phyloP scores from a whole-genome alignment of 2,888 invertebrate genomes.

The Galeopsomyia nigrocyanea region DNA sequence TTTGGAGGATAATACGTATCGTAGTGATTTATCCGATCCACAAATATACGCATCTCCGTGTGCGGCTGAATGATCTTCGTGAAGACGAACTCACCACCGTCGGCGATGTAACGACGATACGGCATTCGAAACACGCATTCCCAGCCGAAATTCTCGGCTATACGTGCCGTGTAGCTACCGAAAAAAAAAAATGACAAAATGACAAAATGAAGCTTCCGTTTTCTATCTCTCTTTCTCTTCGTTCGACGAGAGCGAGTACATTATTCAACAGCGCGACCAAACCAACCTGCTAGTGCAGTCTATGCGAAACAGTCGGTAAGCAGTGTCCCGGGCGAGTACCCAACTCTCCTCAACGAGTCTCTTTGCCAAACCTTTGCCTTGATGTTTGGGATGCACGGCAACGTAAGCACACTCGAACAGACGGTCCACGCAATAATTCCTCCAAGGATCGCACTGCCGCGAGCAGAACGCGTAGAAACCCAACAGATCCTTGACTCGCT shows the following conservation, averaged over 20 bases:
- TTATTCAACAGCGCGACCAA: too few species aligned
- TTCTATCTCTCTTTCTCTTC: too few species aligned
- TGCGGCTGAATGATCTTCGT: slow-evolving; percentile 56
- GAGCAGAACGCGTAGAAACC: slow-evolving; percentile 55
- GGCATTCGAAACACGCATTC: slow-evolving; percentile 54
- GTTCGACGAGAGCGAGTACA: too few species aligned
- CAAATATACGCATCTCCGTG: slow-evolving; percentile 53
- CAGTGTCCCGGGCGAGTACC: slow-evolving; percentile 58
- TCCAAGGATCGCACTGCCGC: slow-evolving; percentile 53
- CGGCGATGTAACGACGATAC: slow-evolving; percentile 52
- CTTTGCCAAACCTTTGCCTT: slow-evolving; percentile 54
- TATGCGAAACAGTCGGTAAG: slow-evolving; percentile 56
- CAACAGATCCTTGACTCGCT: slow-evolving; percentile 50
- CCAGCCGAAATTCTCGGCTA: slow-evolving; percentile 56
- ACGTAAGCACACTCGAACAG: slow-evolving; percentile 58
- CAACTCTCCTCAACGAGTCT: slow-evolving; percentile 59
- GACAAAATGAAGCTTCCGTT: neutral
- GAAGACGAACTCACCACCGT: slow-evolving; percentile 54
- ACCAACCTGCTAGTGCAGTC: slow-evolving; percentile 60
- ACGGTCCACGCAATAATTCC: slow-evolving; percentile 50
- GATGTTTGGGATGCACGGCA: slow-evolving; percentile 54
- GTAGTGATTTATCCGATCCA: slow-evolving; percentile 46
- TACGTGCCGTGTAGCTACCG: slow-evolving; percentile 52
- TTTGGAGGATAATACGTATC: slow-evolving; percentile 41
- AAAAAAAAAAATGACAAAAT: neutral